A percentile compares a stretch with the other conserved stretches of the same genome.
phyloP scores from a whole-genome alignment of 2,888 invertebrate genomes.

The Ichneumon xanthorius region DNA sequence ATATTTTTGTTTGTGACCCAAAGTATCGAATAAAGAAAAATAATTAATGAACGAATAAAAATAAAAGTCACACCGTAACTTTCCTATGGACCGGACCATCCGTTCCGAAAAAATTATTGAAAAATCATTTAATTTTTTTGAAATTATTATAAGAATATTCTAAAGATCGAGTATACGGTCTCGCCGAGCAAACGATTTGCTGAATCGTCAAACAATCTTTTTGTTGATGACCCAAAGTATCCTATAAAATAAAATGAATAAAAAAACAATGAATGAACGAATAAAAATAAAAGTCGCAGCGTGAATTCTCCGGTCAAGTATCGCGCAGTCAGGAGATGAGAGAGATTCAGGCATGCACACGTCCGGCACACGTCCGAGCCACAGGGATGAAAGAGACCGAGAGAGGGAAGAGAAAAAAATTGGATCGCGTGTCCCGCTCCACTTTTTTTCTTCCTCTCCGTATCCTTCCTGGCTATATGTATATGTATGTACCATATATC shows the following conservation, averaged over 20 bases:
- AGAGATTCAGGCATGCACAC: slow-evolving; percentile 70
- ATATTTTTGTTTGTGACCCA: not conserved
- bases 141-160: no score
- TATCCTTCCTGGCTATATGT: slow-evolving; percentile 24
- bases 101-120: no score
- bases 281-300: slow-evolving; percentile 42
- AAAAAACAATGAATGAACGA: not conserved
- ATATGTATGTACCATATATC: not conserved
- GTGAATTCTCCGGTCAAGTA: slow-evolving; percentile 46
- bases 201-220: not conserved
- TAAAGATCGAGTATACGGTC: no score
- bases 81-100: not conserved
- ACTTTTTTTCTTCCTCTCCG: slow-evolving; percentile 40
- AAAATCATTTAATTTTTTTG: no score
- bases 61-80: slow-evolving; percentile 47
- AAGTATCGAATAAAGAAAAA: not conserved
- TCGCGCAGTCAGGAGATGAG: slow-evolving; percentile 45
- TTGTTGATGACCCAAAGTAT: not conserved
- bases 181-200: no score
- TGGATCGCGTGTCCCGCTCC: slow-evolving; percentile 72
- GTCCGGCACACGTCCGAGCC: slow-evolving; percentile 74
- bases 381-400: slow-evolving; percentile 47
- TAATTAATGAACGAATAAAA: not conserved
- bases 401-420: slow-evolving; percentile 63
- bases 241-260: not conserved